These are phyloP conservation scores for Cyrtonyx montezumae DNA, from an alignment of 2,113 vertebrate genomes.

Conservation along the genomic window DNA sequence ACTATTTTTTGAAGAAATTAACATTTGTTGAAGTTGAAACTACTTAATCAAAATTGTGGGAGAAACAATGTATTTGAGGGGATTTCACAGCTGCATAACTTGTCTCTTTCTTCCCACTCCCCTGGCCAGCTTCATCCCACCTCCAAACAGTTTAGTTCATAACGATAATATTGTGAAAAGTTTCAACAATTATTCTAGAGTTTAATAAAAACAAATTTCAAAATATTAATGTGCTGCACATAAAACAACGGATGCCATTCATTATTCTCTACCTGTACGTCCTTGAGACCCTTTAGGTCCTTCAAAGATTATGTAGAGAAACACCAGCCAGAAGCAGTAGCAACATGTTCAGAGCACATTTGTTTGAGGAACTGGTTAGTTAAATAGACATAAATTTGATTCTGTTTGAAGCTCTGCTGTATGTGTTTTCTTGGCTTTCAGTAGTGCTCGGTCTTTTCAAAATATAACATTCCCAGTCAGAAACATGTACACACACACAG, in stretches of 20 bases:
- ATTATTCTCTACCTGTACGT: neutral
- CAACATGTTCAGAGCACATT: neutral
- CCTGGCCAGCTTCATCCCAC: neutral
- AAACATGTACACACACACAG: too few relatives aligned
- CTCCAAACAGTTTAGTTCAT: neutral
- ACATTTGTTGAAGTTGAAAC: neutral
- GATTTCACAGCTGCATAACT: neutral
- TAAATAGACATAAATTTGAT: too few relatives aligned
- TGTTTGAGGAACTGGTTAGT: neutral
- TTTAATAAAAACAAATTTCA: neutral
- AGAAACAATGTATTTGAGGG: neutral
- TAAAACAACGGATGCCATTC: neutral
- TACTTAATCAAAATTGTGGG: neutral
- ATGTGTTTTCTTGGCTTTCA: too few relatives aligned
- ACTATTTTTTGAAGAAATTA: neutral
- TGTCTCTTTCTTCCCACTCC: neutral
- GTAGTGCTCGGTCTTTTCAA: too few relatives aligned
- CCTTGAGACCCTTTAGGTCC: neutral
- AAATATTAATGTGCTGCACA: neutral
- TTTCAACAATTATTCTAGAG: neutral
- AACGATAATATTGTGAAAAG: neutral
- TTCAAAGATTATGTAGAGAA: neutral
- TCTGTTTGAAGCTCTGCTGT: too few relatives aligned
- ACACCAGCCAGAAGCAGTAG: neutral
- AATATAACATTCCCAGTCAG: too few relatives aligned